Evolutionary conservation across 1,140 invertebrate genomes (phyloP).

Genomic region (Magallana gigas): DNA sequence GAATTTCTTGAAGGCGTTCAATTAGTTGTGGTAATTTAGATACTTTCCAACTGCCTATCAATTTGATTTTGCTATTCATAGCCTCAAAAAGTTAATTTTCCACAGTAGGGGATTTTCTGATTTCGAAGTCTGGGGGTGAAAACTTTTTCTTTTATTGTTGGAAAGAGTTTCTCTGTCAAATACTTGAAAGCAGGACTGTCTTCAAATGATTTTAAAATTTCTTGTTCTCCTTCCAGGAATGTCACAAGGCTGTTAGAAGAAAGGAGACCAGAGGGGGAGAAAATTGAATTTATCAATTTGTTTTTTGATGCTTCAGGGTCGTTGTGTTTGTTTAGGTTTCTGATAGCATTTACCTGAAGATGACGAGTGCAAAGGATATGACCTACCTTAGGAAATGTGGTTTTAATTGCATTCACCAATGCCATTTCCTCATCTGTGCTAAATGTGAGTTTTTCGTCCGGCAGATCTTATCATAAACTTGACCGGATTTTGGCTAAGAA

Average conservation of each 20-base stretch:
- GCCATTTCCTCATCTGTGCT: constrained; percentile 39
- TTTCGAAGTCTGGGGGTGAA: neutral
- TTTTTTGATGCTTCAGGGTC: constrained; percentile 32
- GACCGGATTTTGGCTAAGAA: constrained; percentile 42
- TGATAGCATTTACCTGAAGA: constrained; percentile 47
- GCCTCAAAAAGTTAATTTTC: constrained; percentile 42
- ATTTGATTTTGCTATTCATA: constrained; percentile 40
- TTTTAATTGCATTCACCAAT: constrained; percentile 47
- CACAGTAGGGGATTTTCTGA: neutral
- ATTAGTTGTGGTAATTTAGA: constrained; percentile 35
- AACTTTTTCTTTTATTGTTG: constrained; percentile 35
- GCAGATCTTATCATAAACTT: constrained; percentile 19
- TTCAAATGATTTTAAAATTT: constrained; percentile 47
- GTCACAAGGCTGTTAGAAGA: neutral
- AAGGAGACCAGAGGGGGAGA: constrained; percentile 26
- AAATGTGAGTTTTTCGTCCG: constrained; percentile 37
- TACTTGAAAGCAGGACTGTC: neutral
- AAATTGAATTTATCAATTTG: constrained; percentile 4
- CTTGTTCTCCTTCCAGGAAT: constrained; percentile 44
- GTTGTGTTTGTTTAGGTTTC: constrained; percentile 29
- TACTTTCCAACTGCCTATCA: constrained; percentile 30
- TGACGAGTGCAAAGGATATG: constrained; percentile 45
- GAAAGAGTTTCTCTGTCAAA: constrained; percentile 23
- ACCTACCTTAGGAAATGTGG: constrained; percentile 39
- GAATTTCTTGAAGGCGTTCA: constrained; percentile 9